Evolutionary conservation across 2,888 invertebrate genomes (phyloP), one percentile per base, ranked within the genome.

Genomic region (Carabus problematicus): DNA sequence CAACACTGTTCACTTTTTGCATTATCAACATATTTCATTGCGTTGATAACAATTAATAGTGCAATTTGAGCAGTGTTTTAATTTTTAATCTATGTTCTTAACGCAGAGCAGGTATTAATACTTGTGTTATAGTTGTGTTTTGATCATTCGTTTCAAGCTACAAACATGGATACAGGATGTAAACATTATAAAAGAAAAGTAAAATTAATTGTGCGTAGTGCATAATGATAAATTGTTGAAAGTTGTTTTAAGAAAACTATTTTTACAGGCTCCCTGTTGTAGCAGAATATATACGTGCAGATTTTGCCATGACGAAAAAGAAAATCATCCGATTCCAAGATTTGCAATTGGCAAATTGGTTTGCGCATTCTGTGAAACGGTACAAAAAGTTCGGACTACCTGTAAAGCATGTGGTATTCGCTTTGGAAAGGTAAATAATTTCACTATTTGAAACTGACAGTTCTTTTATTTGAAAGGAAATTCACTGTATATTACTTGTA

Each of bases 301-400:
- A 8, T 91, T 92, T 77, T 94, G 93, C 76, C 93, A 94, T 74
- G 92, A 94, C 79, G 92, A 92, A 75, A 89, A 82, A 12, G 93
- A 93, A 77, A 84, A 87, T 64, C 93, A 94, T 79, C 88, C 89
- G 73, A 88, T 94, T 74, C 89, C 92, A 79, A 84, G 93, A 58
- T 90, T 90, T 77, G 87, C 89, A 6, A 89, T 93, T 4, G 88
- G 88, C 0, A 89, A 91, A 80, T 84, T 94, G 64, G 89, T 91
- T 72, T 94, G 93, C 79, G 87, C 89, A 0, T 85, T 88, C 73
- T 94, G 93, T 80, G 86, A 89, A 73, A 89, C 87, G 8, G 80
- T 89, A 70, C 93, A 94, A 77, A 87, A 88, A 72, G 90, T 91
- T 39, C 89, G 90, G 76, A 88, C 88, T 0, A 86, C 87, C 58